Percentiles rank a stretch among this genome's conserved stretches.
Conservation (phyloP, 2,888 invertebrate genomes). For the Antheraea assamensis region DNA sequence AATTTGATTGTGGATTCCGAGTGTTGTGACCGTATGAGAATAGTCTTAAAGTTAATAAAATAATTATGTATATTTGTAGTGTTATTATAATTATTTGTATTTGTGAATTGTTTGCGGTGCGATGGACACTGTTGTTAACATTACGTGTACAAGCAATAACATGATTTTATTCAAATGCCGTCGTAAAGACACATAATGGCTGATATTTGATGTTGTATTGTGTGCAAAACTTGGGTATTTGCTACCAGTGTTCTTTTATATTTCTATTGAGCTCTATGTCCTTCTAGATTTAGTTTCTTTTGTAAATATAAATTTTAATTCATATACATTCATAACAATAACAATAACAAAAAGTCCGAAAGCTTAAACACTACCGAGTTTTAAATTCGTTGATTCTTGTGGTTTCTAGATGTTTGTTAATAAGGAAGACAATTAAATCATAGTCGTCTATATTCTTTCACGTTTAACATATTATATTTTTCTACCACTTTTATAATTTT, state of each 20-base stretch:
- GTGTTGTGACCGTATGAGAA: background rate
- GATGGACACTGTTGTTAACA: slow-evolving; percentile 63
- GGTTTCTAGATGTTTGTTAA: background rate
- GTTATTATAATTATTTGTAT: slow-evolving; percentile 51
- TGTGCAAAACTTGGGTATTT: slow-evolving; percentile 66
- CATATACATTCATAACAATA: background rate
- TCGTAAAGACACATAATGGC: slow-evolving; percentile 61
- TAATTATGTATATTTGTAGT: slow-evolving; percentile 49
- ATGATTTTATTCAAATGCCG: slow-evolving; percentile 73
- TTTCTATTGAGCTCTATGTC: slow-evolving; percentile 22
- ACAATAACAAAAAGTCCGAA: background rate
- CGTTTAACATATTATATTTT: background rate
- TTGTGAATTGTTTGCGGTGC: slow-evolving; percentile 75
- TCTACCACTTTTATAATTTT: background rate
- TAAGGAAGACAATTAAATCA: background rate
- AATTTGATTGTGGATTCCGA: no score
- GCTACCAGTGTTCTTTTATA: slow-evolving; percentile 53
- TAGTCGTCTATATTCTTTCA: background rate
- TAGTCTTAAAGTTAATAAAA: slow-evolving; percentile 21
- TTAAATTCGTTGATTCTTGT: background rate
- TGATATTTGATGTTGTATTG: slow-evolving; percentile 74
- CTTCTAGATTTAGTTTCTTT: background rate
- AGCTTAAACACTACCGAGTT: background rate
- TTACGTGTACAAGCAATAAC: slow-evolving; percentile 83
- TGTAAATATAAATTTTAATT: background rate